Evolutionary conservation across 2,113 vertebrate species (phyloP), one percentile per base, ranked within the genome.

Genomic region (Gila orcuttii): DNA sequence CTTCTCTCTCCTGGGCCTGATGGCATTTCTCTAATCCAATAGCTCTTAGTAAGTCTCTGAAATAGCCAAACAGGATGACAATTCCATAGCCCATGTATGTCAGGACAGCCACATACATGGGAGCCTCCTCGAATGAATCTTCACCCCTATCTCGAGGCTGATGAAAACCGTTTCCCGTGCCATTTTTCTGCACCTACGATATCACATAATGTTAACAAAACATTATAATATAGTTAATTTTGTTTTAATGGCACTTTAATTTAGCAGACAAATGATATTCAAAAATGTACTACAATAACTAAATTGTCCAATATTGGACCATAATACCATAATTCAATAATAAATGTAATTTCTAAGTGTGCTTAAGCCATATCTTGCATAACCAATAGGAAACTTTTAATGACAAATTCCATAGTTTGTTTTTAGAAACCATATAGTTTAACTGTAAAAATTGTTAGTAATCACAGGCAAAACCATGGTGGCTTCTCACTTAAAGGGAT

Each of bases 11-110:
- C 91, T 86, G 19, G 21, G 97, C 95, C 71, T 96, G 4, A 11
- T 96, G 91, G 90, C 96, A 95, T 88, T 97, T 98, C 90, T 99
- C 97, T 86, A 98, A 85, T 89, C 97, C 96, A 81, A 94, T 95
- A 19, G 95, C 95, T 94, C 98, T 94, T 93, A 99, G 91, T 89
- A 99, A 97, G 89, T 99, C 98, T 93, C 97, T 94, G 86, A 99
- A 85, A 93, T 99, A 97, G 87, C 97, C 98, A 90, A 99, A 98
- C 68, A 99, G 88, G 4, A 95, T 97, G 91, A 95, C 96, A 82
- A 99, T 93, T 86, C 95, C 96, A 92, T 95, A 99, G 69, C 96
- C 96, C 92, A 99, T 69, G 88, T 97, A 97, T 59, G 98, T 99
- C 84, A 98, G 86, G 86, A 99, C 96, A 25, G 96, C 94, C 84